Evolutionary conservation across 1,140 invertebrate species (phyloP).

Genomic region (Bilobella aurantiaca): DNA sequence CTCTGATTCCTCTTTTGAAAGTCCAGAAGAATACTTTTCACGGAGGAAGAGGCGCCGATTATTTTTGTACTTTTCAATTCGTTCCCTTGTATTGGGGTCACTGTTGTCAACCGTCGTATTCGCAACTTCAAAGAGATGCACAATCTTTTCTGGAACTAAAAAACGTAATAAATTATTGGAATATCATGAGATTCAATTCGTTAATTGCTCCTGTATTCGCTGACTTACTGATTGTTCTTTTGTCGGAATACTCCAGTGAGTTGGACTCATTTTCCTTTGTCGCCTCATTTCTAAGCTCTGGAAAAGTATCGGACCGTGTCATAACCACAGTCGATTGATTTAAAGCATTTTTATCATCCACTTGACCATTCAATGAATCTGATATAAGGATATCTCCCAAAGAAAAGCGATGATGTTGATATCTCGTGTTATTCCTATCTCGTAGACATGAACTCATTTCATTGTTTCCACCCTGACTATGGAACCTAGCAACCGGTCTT

Average conservation of each 20-base stretch:
- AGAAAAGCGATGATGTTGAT: slow-evolving; percentile 34
- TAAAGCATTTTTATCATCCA: slow-evolving; percentile 10
- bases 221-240: slow-evolving; percentile 14
- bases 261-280: slow-evolving; percentile 25
- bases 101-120: slow-evolving; percentile 44
- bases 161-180: not conserved
- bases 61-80: slow-evolving; percentile 84
- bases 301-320: slow-evolving; percentile 33
- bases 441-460: not conserved
- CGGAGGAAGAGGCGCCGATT: slow-evolving; percentile 72
- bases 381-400: slow-evolving; percentile 34
- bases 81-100: slow-evolving; percentile 52
- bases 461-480: not conserved
- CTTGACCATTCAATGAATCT: slow-evolving; percentile 19
- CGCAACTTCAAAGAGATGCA: slow-evolving; percentile 25
- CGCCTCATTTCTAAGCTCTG: slow-evolving; percentile 27
- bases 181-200: too few relatives aligned
- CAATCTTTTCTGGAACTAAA: slow-evolving; percentile 28
- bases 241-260: slow-evolving; percentile 4
- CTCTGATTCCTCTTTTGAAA: slow-evolving; percentile 53
- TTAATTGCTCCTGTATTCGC: too few relatives aligned
- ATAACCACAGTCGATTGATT: slow-evolving; percentile 13
- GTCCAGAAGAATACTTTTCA: slow-evolving; percentile 64
- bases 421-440: slow-evolving; percentile 8
- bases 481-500: slow-evolving; percentile 7